A percentile compares a stretch with the other conserved stretches of the same genome.
Conservation (phyloP, 2,113 vertebrate species). For the Tyto alba region DNA sequence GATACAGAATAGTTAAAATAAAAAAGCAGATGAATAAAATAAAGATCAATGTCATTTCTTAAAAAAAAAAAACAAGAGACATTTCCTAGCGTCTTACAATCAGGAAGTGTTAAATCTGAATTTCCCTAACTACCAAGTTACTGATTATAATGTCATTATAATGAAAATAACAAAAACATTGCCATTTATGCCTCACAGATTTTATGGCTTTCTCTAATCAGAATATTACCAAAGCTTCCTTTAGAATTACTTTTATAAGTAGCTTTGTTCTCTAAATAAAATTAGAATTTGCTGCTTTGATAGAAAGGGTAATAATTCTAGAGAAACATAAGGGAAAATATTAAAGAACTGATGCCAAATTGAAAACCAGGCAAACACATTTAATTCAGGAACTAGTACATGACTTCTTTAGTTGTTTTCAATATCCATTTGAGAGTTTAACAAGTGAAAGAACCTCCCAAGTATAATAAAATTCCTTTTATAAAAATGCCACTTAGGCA, state of each 20-base stretch:
- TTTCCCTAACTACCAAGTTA: background rate
- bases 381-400: background rate
- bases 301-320: slow-evolving; percentile 1
- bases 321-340: background rate
- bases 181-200: slow-evolving; percentile 5
- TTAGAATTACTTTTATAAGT: slow-evolving; percentile 9
- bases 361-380: background rate
- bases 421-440: background rate
- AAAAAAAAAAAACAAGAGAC: background rate
- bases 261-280: slow-evolving; percentile 37
- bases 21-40: background rate
- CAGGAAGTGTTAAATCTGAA: background rate
- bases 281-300: background rate
- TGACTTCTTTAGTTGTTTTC: background rate
- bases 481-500: background rate
- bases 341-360: background rate
- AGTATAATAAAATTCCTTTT: background rate
- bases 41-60: background rate
- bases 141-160: slow-evolving; percentile 1
- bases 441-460: background rate
- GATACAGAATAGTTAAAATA: background rate
- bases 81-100: background rate
- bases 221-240: background rate
- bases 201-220: slow-evolving; percentile 10
- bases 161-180: slow-evolving; percentile 24